Evolutionary conservation across 2,797 vertebrate genomes (phyloP).

Genomic region (Halcyon smyrnensis): DNA sequence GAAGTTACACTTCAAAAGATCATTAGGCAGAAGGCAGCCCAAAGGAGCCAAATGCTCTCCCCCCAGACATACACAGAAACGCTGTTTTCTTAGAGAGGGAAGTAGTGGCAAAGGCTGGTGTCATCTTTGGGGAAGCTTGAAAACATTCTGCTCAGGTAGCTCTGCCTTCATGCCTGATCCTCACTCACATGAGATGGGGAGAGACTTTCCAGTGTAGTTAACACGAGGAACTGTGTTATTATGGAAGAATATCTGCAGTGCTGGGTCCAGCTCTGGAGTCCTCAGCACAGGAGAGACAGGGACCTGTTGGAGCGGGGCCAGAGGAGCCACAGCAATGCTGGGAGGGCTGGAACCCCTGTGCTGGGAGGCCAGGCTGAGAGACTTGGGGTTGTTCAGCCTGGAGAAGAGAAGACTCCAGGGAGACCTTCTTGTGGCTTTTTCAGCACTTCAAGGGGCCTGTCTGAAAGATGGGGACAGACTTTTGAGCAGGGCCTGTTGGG

Average conservation of each 20-base stretch:
- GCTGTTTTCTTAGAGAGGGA: not conserved
- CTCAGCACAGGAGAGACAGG: not conserved
- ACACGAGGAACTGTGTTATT: not conserved
- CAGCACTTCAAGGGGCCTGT: not conserved
- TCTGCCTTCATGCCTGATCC: not conserved
- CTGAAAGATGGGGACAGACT: not conserved
- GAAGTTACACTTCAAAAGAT: constrained; percentile 52
- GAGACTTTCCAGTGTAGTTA: not conserved
- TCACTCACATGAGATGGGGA: not conserved
- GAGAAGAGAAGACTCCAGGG: not conserved
- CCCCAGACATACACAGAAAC: not conserved
- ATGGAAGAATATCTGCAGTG: not conserved
- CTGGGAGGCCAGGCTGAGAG: too few relatives aligned
- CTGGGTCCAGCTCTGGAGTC: not conserved
- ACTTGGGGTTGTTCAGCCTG: too few relatives aligned
- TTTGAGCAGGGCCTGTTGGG: not conserved
- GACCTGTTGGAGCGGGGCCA: not conserved
- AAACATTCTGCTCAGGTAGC: not conserved
- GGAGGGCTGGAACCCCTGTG: too few relatives aligned
- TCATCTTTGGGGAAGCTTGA: not conserved
- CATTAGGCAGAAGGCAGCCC: not conserved
- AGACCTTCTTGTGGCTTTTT: not conserved
- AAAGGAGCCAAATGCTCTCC: not conserved
- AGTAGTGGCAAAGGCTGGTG: not conserved
- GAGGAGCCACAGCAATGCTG: not conserved